Conservation (phyloP, 2,888 invertebrate species). For the Microctonus brassicae region DNA sequence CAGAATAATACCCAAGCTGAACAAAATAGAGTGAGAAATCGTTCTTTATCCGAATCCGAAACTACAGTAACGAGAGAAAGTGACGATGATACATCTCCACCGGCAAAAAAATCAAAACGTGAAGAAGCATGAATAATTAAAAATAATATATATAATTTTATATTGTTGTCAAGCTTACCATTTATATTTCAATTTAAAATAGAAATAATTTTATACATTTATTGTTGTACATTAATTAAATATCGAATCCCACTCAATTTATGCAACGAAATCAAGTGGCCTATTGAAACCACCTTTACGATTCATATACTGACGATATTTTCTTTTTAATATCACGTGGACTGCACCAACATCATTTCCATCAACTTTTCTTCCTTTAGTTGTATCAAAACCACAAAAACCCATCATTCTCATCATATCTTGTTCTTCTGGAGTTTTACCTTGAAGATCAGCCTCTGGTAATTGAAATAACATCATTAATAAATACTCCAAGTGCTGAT, state of each 20-base stretch:
- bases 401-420: conserved; percentile 98
- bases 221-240: too few relatives aligned
- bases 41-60: background rate
- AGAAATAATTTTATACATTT: too few relatives aligned
- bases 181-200: too few relatives aligned
- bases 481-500: conserved; percentile 7
- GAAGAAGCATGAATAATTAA: conserved; percentile 13
- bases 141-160: background rate
- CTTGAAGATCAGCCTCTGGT: conserved; percentile 88
- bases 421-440: conserved; percentile 90
- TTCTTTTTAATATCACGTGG: conserved; percentile 94
- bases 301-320: conserved; percentile 99
- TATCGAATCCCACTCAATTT: too few relatives aligned
- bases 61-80: conserved; percentile 12
- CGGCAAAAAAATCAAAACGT: conserved; percentile 27
- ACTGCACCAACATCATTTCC: conserved; percentile 96
- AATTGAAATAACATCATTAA: conserved; percentile 53
- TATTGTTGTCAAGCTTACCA: too few relatives aligned
- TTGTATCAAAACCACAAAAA: conserved; percentile 94
- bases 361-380: conserved; percentile 95
- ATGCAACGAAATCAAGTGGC: conserved; percentile 96
- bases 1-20: conserved; percentile 39
- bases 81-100: conserved; percentile 24
- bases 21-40: background rate
- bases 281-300: conserved; percentile 98